Evolutionary conservation across 2,113 vertebrate genomes (phyloP).

Genomic region (Actinemys pallida): DNA sequence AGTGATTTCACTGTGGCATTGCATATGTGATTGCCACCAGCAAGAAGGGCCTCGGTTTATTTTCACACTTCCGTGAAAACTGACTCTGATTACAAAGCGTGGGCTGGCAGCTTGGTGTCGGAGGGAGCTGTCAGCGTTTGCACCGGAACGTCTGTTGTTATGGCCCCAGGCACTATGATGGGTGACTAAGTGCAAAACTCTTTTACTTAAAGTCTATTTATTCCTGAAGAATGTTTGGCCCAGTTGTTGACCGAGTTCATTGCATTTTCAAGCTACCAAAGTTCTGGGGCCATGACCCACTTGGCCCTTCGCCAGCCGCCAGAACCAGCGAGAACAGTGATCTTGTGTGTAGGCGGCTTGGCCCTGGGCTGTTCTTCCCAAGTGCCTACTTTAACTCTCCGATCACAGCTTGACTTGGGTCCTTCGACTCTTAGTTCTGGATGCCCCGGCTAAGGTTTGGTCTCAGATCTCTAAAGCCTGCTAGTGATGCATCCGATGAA

Average conservation of each 20-base stretch:
- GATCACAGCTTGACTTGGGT: slow-evolving; percentile 12
- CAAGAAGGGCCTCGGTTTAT: slow-evolving; percentile 46
- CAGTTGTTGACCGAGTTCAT: slow-evolving; percentile 11
- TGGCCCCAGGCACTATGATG: slow-evolving; percentile 38
- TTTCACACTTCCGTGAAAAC: slow-evolving; percentile 15
- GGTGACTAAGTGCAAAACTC: slow-evolving; percentile 70
- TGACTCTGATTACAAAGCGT: slow-evolving; percentile 61
- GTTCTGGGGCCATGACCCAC: slow-evolving; percentile 11
- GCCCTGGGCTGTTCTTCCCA: fast-evolving
- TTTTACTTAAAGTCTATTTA: slow-evolving; percentile 53
- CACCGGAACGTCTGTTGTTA: slow-evolving; percentile 61
- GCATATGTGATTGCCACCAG: neutral
- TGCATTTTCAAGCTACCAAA: neutral
- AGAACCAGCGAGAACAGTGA: neutral
- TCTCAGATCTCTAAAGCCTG: slow-evolving; percentile 50
- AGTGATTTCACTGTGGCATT: neutral
- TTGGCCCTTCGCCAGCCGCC: neutral
- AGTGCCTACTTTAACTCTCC: slow-evolving; percentile 21
- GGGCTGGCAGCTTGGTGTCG: slow-evolving; percentile 62
- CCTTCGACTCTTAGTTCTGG: neutral
- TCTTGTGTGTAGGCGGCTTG: neutral
- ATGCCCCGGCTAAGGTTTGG: slow-evolving; percentile 58
- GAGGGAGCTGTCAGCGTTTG: slow-evolving; percentile 67
- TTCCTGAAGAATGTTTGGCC: neutral
- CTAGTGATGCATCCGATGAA: neutral